These are phyloP conservation scores for Lepus townsendii DNA, from an alignment of 2,797 vertebrate species.

Conservation along the genomic window DNA sequence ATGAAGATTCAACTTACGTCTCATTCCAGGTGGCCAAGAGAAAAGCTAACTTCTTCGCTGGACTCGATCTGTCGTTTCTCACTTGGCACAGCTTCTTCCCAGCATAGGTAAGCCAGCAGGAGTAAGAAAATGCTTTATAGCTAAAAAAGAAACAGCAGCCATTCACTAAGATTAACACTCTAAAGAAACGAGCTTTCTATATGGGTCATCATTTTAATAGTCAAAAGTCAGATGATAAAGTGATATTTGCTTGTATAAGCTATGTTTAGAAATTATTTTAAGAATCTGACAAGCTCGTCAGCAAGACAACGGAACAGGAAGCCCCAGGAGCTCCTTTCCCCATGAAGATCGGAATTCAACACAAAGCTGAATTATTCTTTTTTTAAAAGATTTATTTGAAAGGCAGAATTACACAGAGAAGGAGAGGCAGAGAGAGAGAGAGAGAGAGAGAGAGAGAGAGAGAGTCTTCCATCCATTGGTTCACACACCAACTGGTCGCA, in stretches of 20 bases:
- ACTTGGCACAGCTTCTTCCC: conserved; percentile 88
- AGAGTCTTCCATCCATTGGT: too few relatives aligned
- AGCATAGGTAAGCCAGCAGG: conserved; percentile 87
- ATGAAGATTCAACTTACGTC: conserved; percentile 85
- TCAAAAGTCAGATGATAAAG: conserved; percentile 48
- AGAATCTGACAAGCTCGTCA: not conserved
- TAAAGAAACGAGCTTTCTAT: conserved; percentile 33
- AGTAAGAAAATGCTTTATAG: conserved; percentile 86
- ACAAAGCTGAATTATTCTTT: not conserved
- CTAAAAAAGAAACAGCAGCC: conserved; percentile 71
- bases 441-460: too few relatives aligned
- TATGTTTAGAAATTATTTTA: conserved; percentile 19
- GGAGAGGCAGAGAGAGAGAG: too few relatives aligned
- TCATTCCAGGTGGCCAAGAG: conserved; percentile 86
- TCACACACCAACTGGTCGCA: too few relatives aligned
- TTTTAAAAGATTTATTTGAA: too few relatives aligned
- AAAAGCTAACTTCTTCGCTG: conserved; percentile 82
- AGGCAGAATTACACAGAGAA: too few relatives aligned
- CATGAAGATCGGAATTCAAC: not conserved
- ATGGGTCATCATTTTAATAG: conserved; percentile 47
- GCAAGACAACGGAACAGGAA: not conserved
- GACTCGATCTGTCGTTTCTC: conserved; percentile 82
- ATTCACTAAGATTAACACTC: conserved; percentile 1
- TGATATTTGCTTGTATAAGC: not conserved
- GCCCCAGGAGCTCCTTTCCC: not conserved